These are phyloP conservation scores for Conops quadrifasciatus DNA, from an alignment of 2,888 invertebrate genomes.

Conservation along the genomic window DNA sequence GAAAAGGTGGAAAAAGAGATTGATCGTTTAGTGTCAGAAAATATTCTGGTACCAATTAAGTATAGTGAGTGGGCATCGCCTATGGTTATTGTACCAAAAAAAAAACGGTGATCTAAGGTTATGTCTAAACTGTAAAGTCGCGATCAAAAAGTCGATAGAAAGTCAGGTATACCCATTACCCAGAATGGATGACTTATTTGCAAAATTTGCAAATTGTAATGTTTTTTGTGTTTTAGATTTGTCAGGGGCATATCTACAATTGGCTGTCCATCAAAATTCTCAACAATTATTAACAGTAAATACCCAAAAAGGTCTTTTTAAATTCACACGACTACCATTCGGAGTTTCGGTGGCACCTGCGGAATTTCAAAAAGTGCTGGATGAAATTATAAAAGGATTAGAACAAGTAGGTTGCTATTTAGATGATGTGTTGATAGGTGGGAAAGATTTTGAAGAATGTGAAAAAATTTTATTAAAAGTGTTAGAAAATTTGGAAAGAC, in stretches of 20 bases:
- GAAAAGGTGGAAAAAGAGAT: neutral
- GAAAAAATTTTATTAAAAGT: slow-evolving; percentile 6
- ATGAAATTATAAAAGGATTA: slow-evolving; percentile 28
- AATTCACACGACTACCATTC: neutral
- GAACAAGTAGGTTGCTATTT: slow-evolving; percentile 20
- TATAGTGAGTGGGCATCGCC: slow-evolving; percentile 35
- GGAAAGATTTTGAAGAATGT: slow-evolving; percentile 20
- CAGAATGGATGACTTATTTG: slow-evolving; percentile 34
- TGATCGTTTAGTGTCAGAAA: slow-evolving; percentile 33
- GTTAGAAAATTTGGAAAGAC: neutral
- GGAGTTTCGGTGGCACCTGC: slow-evolving; percentile 32
- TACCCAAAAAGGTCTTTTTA: slow-evolving; percentile 33
- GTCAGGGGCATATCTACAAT: slow-evolving; percentile 27
- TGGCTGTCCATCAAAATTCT: slow-evolving; percentile 17
- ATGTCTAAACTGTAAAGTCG: slow-evolving; percentile 34
- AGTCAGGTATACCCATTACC: slow-evolving; percentile 36
- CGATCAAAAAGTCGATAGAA: slow-evolving; percentile 8
- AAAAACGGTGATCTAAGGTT: slow-evolving; percentile 32
- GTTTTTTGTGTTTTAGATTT: slow-evolving; percentile 35
- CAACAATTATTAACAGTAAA: slow-evolving; percentile 30
- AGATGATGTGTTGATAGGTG: slow-evolving; percentile 33
- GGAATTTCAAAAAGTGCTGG: slow-evolving; percentile 33
- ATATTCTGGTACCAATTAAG: slow-evolving; percentile 34
- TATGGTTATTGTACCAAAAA: slow-evolving; percentile 37
- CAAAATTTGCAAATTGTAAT: slow-evolving; percentile 26